Conservation (phyloP, 1,140 invertebrate genomes). For the Platorchestia sp. region DNA sequence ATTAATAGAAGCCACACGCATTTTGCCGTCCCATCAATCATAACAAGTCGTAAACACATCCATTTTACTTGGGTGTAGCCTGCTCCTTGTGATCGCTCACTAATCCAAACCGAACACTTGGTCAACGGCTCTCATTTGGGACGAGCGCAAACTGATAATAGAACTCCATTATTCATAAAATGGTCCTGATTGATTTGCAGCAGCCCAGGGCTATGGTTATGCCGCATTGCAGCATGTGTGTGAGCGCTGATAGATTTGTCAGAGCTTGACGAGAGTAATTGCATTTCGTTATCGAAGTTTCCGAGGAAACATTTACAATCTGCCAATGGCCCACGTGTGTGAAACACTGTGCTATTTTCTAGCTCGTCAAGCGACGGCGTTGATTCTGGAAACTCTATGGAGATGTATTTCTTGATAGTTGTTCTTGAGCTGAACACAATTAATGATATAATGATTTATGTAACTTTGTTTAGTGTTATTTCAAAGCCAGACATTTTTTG, state of each 20-base stretch:
- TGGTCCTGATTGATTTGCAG: not conserved
- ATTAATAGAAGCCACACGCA: not conserved
- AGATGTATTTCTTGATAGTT: too few relatives aligned
- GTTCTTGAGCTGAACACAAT: too few relatives aligned
- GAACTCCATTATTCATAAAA: slow-evolving; percentile 1
- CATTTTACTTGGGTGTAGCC: not conserved
- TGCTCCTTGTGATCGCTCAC: not conserved
- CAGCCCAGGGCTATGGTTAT: not conserved
- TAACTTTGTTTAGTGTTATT: not conserved
- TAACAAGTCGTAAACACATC: not conserved
- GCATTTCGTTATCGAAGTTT: not conserved
- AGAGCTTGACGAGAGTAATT: not conserved
- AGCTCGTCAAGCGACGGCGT: not conserved
- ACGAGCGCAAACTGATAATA: not conserved
- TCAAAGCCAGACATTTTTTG: too few relatives aligned
- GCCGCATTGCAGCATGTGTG: not conserved
- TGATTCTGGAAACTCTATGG: not conserved
- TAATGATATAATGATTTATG: too few relatives aligned
- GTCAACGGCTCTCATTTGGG: not conserved
- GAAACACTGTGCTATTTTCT: not conserved
- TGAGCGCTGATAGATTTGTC: not conserved
- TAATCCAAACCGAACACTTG: not conserved
- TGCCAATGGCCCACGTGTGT: not conserved
- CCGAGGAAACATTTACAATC: not conserved
- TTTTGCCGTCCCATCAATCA: not conserved